Conservation (phyloP, 1,140 invertebrate species). For the Eumaeus atala region DNA sequence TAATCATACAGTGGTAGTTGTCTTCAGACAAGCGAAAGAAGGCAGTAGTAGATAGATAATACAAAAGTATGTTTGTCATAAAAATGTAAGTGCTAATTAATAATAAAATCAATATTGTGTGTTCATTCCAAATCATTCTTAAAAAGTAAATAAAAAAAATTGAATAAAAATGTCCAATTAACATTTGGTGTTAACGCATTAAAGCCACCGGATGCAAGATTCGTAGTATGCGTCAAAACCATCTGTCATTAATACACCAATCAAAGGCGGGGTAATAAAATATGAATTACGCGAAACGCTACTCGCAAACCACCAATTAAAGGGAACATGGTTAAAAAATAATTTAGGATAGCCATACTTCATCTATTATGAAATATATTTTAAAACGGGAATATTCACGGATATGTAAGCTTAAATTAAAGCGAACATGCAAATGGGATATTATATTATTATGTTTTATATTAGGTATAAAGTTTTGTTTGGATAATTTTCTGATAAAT, state of each 20-base stretch:
- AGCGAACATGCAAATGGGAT: not conserved
- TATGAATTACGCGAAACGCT: constrained; percentile 40
- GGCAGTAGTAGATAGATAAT: no score
- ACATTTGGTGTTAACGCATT: no score
- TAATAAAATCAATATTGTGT: no score
- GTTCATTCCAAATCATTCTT: no score
- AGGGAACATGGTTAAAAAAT: constrained; percentile 48
- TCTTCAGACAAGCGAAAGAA: no score
- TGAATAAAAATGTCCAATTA: no score
- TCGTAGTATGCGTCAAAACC: not conserved
- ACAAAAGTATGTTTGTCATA: no score
- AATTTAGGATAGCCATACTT: constrained; percentile 25
- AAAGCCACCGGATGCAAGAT: not conserved
- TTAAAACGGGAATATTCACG: constrained; percentile 4
- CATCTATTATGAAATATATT: constrained; percentile 15
- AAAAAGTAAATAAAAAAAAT: no score
- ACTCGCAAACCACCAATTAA: constrained; percentile 54
- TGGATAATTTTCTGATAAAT: not conserved
- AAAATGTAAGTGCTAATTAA: no score
- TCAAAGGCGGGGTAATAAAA: constrained; percentile 21
- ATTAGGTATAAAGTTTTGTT: not conserved
- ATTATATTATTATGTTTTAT: not conserved
- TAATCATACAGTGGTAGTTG: no score
- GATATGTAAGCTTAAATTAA: constrained; percentile 3
- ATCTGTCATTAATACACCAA: constrained; percentile 15